These are phyloP conservation scores for Cygnus atratus DNA, from an alignment of 2,113 vertebrate genomes.

Conservation along the genomic window DNA sequence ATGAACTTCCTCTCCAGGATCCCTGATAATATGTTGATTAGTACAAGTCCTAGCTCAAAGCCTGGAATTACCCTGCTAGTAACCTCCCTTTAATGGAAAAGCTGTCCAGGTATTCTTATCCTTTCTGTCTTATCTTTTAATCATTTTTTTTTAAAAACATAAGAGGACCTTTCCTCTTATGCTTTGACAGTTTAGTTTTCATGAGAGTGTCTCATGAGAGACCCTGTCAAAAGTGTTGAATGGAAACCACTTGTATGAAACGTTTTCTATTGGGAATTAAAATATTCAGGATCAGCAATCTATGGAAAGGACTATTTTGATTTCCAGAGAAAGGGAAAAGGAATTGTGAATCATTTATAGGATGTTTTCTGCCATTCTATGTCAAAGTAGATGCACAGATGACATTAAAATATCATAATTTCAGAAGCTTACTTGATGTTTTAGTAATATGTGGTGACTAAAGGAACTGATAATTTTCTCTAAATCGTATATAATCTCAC, in stretches of 20 bases:
- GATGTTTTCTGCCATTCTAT: not conserved
- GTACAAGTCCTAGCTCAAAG: slow-evolving; percentile 10
- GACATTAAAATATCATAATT: not conserved
- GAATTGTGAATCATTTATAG: not conserved
- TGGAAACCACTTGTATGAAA: slow-evolving; percentile 19
- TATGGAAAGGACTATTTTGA: not conserved
- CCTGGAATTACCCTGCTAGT: not conserved
- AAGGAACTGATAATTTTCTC: not conserved
- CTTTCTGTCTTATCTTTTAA: slow-evolving; percentile 33
- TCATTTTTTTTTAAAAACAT: not conserved
- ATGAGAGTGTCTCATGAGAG: slow-evolving; percentile 4
- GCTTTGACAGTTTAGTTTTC: slow-evolving; percentile 20
- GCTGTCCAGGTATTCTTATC: not conserved
- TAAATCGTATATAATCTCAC: not conserved
- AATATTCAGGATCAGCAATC: slow-evolving; percentile 2
- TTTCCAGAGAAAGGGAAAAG: slow-evolving; percentile 15
- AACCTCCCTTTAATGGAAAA: not conserved
- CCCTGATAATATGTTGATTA: not conserved
- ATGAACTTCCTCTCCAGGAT: not conserved
- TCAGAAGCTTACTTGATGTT: not conserved
- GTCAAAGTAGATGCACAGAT: not conserved
- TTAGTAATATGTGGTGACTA: not conserved
- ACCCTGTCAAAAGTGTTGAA: slow-evolving; percentile 21
- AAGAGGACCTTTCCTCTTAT: slow-evolving; percentile 1
- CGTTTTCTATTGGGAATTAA: slow-evolving; percentile 25